Evolutionary conservation across 1,140 invertebrate species (phyloP).

Genomic region (Lepidurus packardi): DNA sequence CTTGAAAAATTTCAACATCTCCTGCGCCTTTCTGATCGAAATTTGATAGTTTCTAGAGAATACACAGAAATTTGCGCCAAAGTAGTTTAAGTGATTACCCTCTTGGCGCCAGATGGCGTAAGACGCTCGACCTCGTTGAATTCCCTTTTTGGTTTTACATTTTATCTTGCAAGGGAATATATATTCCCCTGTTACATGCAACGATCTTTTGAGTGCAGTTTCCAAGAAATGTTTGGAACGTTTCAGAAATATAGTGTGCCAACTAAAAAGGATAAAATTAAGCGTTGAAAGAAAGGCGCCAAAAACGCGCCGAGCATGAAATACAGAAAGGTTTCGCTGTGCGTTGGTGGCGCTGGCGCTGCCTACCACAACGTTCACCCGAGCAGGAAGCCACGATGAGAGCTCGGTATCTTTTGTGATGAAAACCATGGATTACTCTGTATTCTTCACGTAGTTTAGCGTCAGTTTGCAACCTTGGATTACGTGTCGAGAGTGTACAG

Average conservation of each 20-base stretch:
- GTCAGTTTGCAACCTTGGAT: neutral
- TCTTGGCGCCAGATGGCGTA: neutral
- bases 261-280: neutral
- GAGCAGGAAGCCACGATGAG: conserved; percentile 20
- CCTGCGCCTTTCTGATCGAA: neutral
- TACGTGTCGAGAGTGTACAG: neutral
- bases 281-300: conserved; percentile 7
- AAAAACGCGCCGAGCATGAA: neutral
- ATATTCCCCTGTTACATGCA: neutral
- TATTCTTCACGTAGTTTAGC: neutral
- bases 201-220: neutral
- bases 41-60: neutral
- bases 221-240: neutral
- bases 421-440: conserved; percentile 21
- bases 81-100: neutral
- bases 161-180: neutral
- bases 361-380: conserved; percentile 20
- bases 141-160: no score
- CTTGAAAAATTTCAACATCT: neutral
- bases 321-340: neutral
- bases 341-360: conserved; percentile 16
- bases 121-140: neutral
- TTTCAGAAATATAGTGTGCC: neutral
- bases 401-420: conserved; percentile 22
- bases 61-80: neutral